Conservation (phyloP, 2,797 vertebrate genomes). For the Lithobates pipiens region DNA sequence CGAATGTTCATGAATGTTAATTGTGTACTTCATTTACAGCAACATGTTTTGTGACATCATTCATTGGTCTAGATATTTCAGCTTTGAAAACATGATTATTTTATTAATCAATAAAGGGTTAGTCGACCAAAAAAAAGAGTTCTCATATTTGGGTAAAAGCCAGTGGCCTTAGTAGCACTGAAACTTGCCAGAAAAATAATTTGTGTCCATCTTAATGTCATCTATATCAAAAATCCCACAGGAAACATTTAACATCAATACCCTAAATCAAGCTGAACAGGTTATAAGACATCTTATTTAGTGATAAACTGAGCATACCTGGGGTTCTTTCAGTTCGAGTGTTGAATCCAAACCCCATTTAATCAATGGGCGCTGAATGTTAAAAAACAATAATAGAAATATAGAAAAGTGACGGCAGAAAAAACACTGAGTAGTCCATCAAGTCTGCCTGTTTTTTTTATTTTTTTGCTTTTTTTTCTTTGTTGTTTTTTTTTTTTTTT, state of each 20-base stretch:
- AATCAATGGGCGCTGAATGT: too few species aligned
- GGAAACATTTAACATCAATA: background rate
- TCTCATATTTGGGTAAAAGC: too few species aligned
- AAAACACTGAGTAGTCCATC: too few species aligned
- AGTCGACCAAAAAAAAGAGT: background rate
- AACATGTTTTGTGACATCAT: conserved; percentile 18
- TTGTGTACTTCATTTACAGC: conserved; percentile 46
- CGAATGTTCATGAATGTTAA: conserved; percentile 44
- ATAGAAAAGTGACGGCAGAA: too few species aligned
- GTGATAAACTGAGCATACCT: too few species aligned
- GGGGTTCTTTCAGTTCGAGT: too few species aligned
- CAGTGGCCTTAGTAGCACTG: background rate
- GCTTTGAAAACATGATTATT: background rate
- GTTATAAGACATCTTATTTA: too few species aligned
- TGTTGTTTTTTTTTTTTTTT: too few species aligned
- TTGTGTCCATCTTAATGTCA: background rate
- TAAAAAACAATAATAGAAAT: too few species aligned
- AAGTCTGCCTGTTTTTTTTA: too few species aligned
- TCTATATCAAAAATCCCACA: background rate
- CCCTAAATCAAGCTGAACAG: background rate
- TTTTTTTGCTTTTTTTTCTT: too few species aligned
- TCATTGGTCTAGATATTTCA: conserved; percentile 2
- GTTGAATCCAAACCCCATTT: too few species aligned
- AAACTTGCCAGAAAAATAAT: background rate
- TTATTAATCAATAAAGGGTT: background rate